Evolutionary conservation across 1,140 invertebrate species (phyloP), one percentile per base, ranked within the genome.

Genomic region (Bombus waltoni): DNA sequence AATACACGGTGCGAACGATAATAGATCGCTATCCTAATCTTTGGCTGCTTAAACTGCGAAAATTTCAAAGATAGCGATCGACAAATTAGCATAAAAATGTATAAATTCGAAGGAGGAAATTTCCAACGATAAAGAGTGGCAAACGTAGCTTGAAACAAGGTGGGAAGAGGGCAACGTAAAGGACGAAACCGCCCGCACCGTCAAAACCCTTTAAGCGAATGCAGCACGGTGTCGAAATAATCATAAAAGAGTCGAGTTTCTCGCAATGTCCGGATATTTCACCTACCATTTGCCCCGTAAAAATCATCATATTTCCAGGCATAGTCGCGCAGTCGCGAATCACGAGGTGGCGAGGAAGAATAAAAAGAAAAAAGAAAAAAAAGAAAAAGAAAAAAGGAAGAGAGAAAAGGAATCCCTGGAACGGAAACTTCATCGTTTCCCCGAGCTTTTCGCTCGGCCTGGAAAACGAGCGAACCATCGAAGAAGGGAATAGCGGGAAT

Each of bases 361-460:
- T 38, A 22, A 40, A 62, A 38, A 38, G 35, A 74, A 40, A 15
- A 35, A 72, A 28, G 25, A n/a, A 32, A 73, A 22, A 44, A 44
- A 74, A 42, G 25, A 57, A 28, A 75, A 38, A 73, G 47, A 75
- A 38, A 53, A 44, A 47, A 42, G 38, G 57, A 70, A 44, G 22
- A 38, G 13, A 25, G 5, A 40, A 38, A 18, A 13, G 22, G 22
- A n/a, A 59, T 40, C 25, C 22, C n/a, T 11, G 47, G 47, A 42
- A 86, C 80, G 65, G 42, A 83, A 86, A 82, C 32, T 83, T 86
- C 75, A 72, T 66, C 80, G 65, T 22, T 76, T 72, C 53, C 73
- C 65, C 57, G 71, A 25, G 68, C 62, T 35, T 66, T 76, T 32
- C 59, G 53, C 68, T 68, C 35, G 32, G 35, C 72, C 35, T n/a